Evolutionary conservation across 2,888 invertebrate genomes (phyloP), one percentile per base, ranked within the genome.

Genomic region (Plebejus melissa): DNA sequence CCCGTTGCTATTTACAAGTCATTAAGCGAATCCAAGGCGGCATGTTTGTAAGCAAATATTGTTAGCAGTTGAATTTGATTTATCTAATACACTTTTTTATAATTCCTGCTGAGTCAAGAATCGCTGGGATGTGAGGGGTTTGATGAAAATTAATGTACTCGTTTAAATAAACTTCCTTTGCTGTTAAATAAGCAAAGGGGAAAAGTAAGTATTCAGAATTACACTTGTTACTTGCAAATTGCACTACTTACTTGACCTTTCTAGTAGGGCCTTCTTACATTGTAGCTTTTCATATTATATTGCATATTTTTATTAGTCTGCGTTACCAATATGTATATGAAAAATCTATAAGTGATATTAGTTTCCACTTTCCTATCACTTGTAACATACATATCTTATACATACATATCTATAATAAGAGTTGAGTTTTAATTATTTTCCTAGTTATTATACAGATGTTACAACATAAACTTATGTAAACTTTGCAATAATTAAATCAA

Each of bases 1-100:
- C 79, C 79, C 79, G 78, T 80, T 79, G 80, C 79, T 82, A 82
- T 82, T 83, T 81, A 82, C 82, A 82, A 83, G 81, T 82, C 83
- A 83, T 83, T 82, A 83, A 77, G 77, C 75, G 79, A 78, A 77
- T 78, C 78, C 79, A 57, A 72, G 79, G 78, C 80, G 80, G 79
- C 79, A 79, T 81, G 80, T 80, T 82, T 80, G 81, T 81, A 81
- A 78, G 82, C 81, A 82, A 82, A 82, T 82, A 81, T 81, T 80
- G 79, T 77, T 77, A 75, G 77, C 78, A 77, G 79, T 72, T 69
- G 79, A 79, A 78, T 80, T 80, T 81, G 81, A 81, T 81, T 81
- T 81, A 81, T 81, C 79, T 80, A 79, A 72, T 50, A 72, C 50
- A 46, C 54, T 72, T 72, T 72, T 72, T 72, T 72, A 46, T 72